Evolutionary conservation across 2,113 vertebrate species (phyloP), one percentile per base, ranked within the genome.

Genomic region (Rhinogobius similis): DNA sequence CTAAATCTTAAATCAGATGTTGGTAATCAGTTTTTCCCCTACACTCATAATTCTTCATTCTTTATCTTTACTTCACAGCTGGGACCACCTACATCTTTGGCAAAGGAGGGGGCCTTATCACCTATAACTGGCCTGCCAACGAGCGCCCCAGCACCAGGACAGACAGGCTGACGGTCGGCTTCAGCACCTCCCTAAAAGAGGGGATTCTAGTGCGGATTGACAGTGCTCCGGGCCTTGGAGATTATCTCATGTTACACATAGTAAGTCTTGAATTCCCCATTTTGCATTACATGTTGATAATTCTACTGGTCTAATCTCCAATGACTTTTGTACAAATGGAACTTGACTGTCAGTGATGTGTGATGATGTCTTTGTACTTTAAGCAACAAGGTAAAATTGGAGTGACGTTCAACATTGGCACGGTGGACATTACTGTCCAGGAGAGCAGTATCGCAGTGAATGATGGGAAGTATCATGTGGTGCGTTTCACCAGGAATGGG

Each of bases 371-470:
- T 84, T 12, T 62, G 9, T 27, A 41, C 23, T 92, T 92, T 74
- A 72, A 99, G 98, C 95, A 97, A 84, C 96, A 98, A 92, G 98
- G 98, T 55, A 98, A 98, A 89, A 97, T 99, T 52, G 96, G 97
- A 23, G 97, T 99, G 68, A 97, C 95, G 18, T 99, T 99, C 90
- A 99, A 99, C 89, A 98, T 99, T 20, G 98, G 98, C 41, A 96
- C 95, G 0, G 94, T 95, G 77, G 98, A 99, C 72, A 99, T 99
- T 78, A 94, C 92, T 27, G 97, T 99, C 80, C 94, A 94, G 84
- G 98, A 99, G 71, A 94, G 92, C 81, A 96, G 96, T 75, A 97
- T 92, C 9, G 94, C 97, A 0, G 97, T 99, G 39, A 99, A 98
- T 59, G 98, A 99, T 53, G 97, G 97, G 68, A 98, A 98, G 83